A percentile compares a stretch with the other conserved stretches of the same genome.
These are phyloP conservation scores for Formica selysi DNA, from an alignment of 1,140 invertebrate genomes.

Conservation along the genomic window DNA sequence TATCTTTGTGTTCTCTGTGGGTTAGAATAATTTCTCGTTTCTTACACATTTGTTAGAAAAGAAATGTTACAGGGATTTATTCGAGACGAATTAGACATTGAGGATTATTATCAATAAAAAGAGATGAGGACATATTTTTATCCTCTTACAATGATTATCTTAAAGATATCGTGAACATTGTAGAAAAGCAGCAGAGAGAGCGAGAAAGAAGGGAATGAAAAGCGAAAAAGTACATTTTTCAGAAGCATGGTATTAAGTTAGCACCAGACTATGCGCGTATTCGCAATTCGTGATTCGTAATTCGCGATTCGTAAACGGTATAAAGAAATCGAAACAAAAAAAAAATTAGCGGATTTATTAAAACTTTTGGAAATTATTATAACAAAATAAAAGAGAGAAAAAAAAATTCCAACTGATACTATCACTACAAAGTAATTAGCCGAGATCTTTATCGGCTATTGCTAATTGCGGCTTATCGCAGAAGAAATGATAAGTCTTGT, in stretches of 20 bases:
- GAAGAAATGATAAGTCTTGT: conserved; percentile 23
- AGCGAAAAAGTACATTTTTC: conserved; percentile 19
- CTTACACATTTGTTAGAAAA: neutral
- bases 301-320: too few relatives aligned
- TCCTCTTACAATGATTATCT: conserved; percentile 61
- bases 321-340: neutral
- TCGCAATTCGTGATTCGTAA: too few relatives aligned
- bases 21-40: neutral
- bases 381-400: neutral
- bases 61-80: neutral
- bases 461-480: conserved; percentile 52
- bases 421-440: neutral
- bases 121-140: conserved; percentile 42
- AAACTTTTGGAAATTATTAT: conserved; percentile 1
- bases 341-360: neutral
- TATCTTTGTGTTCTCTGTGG: neutral
- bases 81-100: conserved; percentile 49
- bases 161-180: conserved; percentile 29
- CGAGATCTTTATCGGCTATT: conserved; percentile 39
- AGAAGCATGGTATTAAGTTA: neutral
- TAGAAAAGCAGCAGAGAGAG: conserved; percentile 29
- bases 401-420: too few relatives aligned
- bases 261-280: too few relatives aligned
- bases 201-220: conserved; percentile 20
- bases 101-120: neutral